Conservation (phyloP, 2,888 invertebrate genomes). For the Adelphocoris suturalis region DNA sequence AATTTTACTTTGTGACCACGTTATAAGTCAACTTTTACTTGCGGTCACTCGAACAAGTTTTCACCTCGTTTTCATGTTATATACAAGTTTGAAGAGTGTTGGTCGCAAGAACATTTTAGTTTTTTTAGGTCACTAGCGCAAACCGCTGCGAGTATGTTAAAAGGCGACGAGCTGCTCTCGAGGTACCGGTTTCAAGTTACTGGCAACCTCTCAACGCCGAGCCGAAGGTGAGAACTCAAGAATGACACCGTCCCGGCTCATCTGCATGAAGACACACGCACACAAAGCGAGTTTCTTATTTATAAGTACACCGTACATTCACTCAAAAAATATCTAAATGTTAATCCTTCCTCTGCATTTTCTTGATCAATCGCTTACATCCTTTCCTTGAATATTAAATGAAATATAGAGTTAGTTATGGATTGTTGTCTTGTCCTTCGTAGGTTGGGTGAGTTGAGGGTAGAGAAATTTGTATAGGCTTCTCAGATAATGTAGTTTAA, state of each 20-base stretch:
- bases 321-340: no score
- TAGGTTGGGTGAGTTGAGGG: no score
- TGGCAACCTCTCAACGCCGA: conserved; percentile 41
- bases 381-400: no score
- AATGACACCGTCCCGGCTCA: conserved; percentile 14
- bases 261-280: not conserved
- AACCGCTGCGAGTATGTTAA: conserved; percentile 36
- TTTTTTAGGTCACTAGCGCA: conserved; percentile 47
- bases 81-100: not conserved
- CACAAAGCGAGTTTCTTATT: not conserved
- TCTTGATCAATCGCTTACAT: no score
- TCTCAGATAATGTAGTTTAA: no score
- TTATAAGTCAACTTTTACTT: not conserved
- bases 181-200: conserved; percentile 39
- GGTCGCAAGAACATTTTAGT: not conserved
- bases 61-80: conserved; percentile 8
- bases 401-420: no score
- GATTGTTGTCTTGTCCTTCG: no score
- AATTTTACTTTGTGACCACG: not conserved
- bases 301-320: not conserved
- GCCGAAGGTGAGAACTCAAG: conserved; percentile 1
- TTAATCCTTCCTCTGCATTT: no score
- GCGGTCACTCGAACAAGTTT: not conserved
- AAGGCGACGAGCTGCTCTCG: conserved; percentile 25
- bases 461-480: no score